Conservation (phyloP, 2,888 invertebrate species). For the Venusia cambrica region DNA sequence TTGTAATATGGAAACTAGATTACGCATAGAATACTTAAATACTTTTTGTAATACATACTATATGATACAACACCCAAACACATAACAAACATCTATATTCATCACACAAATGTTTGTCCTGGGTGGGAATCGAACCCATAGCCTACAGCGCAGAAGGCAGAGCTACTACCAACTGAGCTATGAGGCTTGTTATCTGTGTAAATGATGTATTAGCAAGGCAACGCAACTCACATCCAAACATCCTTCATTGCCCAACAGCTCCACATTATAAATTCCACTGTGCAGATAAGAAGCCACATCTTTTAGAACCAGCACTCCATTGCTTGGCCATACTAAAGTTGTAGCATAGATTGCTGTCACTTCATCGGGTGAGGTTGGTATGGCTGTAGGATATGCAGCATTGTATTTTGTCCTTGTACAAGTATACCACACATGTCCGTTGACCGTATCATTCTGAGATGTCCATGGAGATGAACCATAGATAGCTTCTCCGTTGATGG, state of each 20-base stretch:
- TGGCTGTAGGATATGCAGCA: conserved; percentile 38
- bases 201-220: conserved; percentile 12
- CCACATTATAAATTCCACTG: conserved; percentile 42
- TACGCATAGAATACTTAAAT: too few relatives aligned
- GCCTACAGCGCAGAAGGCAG: too few relatives aligned
- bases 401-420: conserved; percentile 46
- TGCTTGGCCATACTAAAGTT: conserved; percentile 85
- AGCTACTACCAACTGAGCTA: too few relatives aligned
- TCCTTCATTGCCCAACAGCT: conserved; percentile 50
- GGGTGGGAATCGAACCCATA: too few relatives aligned
- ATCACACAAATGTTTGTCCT: too few relatives aligned
- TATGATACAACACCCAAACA: too few relatives aligned
- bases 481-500: conserved; percentile 93
- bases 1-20: too few relatives aligned
- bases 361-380: conserved; percentile 35
- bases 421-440: conserved; percentile 89
- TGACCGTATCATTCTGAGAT: conserved; percentile 88
- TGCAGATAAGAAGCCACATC: conserved; percentile 46
- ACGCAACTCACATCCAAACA: conserved; percentile 46
- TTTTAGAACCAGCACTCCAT: conserved; percentile 61
- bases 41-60: too few relatives aligned
- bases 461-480: conserved; percentile 89
- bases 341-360: conserved; percentile 83
- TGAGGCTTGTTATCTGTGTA: too few relatives aligned
- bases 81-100: too few relatives aligned